Evolutionary conservation across 2,113 vertebrate species (phyloP), one percentile per base, ranked within the genome.

Genomic region (Apteryx mantelli): DNA sequence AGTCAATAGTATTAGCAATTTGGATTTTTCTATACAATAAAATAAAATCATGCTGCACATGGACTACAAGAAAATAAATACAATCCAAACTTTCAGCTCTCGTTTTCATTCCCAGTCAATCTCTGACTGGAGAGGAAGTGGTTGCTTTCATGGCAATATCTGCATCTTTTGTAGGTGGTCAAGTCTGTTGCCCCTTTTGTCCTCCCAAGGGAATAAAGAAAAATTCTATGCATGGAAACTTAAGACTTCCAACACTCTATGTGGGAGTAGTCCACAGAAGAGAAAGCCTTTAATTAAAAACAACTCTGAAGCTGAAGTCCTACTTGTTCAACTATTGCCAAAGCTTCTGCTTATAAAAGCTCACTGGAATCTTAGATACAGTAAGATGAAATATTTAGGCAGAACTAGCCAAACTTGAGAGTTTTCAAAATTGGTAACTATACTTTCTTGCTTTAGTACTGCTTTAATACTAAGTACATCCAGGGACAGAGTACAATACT

Each of bases 211-310:
- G 60, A 84, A 60, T 48, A 68, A 38, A 68, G 78, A 93, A 80
- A 89, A 91, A 83, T 50, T 82, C 78, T 53, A 40, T 14, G 50
- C 56, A 63, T 68, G 82, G 24, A 83, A 76, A 61, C 32, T 60
- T 81, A 38, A 0, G 64, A 90, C 60, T 95, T 88, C 79, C 79
- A 95, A 5, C 44, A n/a, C 55, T 64, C 69, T 44, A 19, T 5
- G 89, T 90, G 86, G 91, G 82, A 92, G 68, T 42, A 89, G 86
- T 13, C 60, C 3, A 1, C 60, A 73, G 32, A 84, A 74, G 36
- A 85, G 50, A 94, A 68, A 92, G 65, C 53, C 69, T 81, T 90
- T 94, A 94, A 94, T 92, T 95, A 94, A 95, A 93, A 93, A 77
- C 38, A 77, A 64, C 77, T 83, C 48, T 18, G 69, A 83, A 93